Percentiles rank a stretch among this genome's conserved stretches.
phyloP scores from a whole-genome alignment of 2,797 vertebrate species.

The Myotis planiceps region DNA sequence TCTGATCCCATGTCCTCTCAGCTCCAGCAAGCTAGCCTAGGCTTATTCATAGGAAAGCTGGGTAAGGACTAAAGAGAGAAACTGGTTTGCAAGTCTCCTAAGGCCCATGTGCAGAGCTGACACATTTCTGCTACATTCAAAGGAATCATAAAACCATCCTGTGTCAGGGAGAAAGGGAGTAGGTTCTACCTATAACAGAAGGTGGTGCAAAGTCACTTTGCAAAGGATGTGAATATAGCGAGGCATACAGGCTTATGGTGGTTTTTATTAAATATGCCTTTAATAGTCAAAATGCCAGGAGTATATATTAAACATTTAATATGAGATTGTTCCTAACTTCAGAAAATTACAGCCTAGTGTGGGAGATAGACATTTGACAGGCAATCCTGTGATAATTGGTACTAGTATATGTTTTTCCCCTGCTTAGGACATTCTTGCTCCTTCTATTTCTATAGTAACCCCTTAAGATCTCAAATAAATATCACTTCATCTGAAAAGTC shows the following conservation, averaged over 20 bases:
- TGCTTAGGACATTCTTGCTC: background rate
- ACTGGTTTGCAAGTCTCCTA: background rate
- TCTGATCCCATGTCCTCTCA: background rate
- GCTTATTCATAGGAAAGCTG: background rate
- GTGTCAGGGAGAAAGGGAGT: background rate
- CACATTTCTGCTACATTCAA: background rate
- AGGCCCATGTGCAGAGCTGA: background rate
- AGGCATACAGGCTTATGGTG: background rate
- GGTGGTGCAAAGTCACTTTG: background rate
- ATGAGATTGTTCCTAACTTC: background rate
- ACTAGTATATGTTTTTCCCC: background rate
- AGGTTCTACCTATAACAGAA: background rate
- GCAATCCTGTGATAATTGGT: background rate
- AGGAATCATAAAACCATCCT: constrained; percentile 1
- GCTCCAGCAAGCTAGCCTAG: background rate
- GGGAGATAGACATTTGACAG: background rate
- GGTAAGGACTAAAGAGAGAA: background rate
- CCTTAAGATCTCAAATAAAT: background rate
- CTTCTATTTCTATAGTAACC: background rate
- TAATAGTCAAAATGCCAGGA: background rate
- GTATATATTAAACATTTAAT: background rate
- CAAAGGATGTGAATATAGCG: background rate
- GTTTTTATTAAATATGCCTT: background rate
- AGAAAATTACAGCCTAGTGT: background rate
- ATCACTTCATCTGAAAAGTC: background rate